Evolutionary conservation across 2,113 vertebrate species (phyloP), one percentile per base, ranked within the genome.

Genomic region (Heliornis fulica): DNA sequence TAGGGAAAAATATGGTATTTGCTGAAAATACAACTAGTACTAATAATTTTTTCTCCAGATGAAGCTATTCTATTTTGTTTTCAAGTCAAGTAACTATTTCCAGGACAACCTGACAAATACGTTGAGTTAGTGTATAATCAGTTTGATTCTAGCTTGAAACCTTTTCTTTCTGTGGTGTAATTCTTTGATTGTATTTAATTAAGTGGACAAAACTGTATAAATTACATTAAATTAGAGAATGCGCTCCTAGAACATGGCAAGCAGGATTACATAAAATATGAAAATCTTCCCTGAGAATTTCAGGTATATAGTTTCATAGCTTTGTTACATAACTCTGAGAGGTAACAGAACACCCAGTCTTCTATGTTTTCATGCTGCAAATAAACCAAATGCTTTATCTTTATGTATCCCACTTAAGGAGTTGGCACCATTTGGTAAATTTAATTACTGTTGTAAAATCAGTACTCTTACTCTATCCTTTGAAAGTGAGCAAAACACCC

Each of bases 301-400:
- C 21, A 69, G 15, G 10, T 32, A 12, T 38, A 31, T 2, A 0
- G 2, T 38, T 32, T 1, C 54, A 15, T 19, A 21, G 8, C 46
- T 71, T 36, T 54, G 14, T 32, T 45, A 18, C 14, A 69, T 8
- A 57, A 1, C 5, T 38, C 28, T 38, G 17, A 51, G 23, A 86
- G 43, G 5, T 64, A 75, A 45, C 1, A 59, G 19, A 65, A 14
- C 11, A n/a, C 4, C 2, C 56, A 51, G 16, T 31, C 20, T 61
- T 48, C 61, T 46, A 45, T 21, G 8, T 28, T 31, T 87, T 50
- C 4, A 3, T 70, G 29, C 9, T 91, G 21, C 28, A 86, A 66
- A 45, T 6, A 66, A 72, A 18, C 1, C 34, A 25, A 76, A 64
- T 28, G 13, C 3, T 10, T 76, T 32, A 32, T 50, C 34, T 80